A percentile compares a stretch with the other conserved stretches of the same genome.
Evolutionary conservation across 2,113 vertebrate species (phyloP).

Genomic region (Stercorarius parasiticus): DNA sequence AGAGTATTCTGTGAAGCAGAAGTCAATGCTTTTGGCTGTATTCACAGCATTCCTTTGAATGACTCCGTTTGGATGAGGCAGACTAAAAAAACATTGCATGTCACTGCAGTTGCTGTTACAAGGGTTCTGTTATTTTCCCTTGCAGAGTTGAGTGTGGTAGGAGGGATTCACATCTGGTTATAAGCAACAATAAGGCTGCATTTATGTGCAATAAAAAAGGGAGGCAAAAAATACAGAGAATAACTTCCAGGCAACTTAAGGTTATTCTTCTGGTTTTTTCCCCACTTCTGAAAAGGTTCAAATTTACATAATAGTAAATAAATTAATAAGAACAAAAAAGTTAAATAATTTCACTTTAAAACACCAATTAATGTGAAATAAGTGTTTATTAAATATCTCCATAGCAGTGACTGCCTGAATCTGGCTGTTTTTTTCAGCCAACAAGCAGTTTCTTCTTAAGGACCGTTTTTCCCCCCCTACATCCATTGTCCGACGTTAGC

Average conservation of each 20-base stretch:
- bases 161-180: background rate
- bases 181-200: background rate
- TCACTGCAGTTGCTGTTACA: background rate
- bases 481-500: background rate
- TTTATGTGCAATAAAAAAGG: background rate
- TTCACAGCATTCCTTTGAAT: background rate
- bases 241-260: background rate
- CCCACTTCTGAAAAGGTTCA: background rate
- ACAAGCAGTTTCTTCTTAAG: background rate
- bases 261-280: background rate
- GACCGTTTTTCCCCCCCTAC: rapidly evolving
- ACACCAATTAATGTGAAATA: background rate
- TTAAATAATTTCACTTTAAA: background rate
- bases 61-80: background rate
- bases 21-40: background rate
- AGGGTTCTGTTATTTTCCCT: background rate
- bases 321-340: background rate
- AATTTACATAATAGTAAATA: background rate
- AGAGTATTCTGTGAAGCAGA: background rate
- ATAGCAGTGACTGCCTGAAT: background rate
- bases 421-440: background rate
- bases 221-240: background rate
- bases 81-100: background rate
- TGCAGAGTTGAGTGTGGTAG: background rate
- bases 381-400: background rate